These are phyloP conservation scores for Anoncus sp. DNA, from an alignment of 2,888 invertebrate genomes.

Conservation along the genomic window DNA sequence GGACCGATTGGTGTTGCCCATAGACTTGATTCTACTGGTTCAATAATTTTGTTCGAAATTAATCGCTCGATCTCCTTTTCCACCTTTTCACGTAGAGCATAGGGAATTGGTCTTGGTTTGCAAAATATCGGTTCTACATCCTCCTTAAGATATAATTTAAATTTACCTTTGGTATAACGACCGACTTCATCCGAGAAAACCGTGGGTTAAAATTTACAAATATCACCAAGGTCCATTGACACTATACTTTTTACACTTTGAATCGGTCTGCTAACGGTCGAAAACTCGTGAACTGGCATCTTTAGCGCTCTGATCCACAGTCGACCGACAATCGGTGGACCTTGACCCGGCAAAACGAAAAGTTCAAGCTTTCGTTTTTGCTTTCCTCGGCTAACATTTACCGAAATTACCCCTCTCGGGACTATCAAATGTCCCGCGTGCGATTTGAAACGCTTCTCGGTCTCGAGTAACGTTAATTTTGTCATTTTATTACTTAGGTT, in stretches of 20 bases:
- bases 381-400: too few species aligned
- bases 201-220: slow-evolving; percentile 31
- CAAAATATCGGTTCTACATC: slow-evolving; percentile 62
- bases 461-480: not conserved
- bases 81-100: slow-evolving; percentile 48
- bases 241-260: not conserved
- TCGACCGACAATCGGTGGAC: slow-evolving; percentile 24
- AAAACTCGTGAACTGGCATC: too few species aligned
- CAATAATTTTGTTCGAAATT: slow-evolving; percentile 62
- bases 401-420: slow-evolving; percentile 1
- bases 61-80: slow-evolving; percentile 62
- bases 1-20: slow-evolving; percentile 55
- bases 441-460: slow-evolving; percentile 18
- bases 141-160: slow-evolving; percentile 56
- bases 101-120: slow-evolving; percentile 56
- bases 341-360: slow-evolving; percentile 31
- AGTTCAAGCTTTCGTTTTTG: not conserved
- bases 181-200: slow-evolving; percentile 38
- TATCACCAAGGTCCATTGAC: not conserved
- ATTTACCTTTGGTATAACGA: slow-evolving; percentile 36
- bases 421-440: slow-evolving; percentile 31
- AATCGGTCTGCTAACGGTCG: too few species aligned
- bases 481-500: not conserved
- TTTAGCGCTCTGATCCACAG: not conserved
- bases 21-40: slow-evolving; percentile 45